A percentile compares a stretch with the other conserved stretches of the same genome.
phyloP scores from a whole-genome alignment of 2,888 invertebrate genomes.

The Cristatella mucedo region DNA sequence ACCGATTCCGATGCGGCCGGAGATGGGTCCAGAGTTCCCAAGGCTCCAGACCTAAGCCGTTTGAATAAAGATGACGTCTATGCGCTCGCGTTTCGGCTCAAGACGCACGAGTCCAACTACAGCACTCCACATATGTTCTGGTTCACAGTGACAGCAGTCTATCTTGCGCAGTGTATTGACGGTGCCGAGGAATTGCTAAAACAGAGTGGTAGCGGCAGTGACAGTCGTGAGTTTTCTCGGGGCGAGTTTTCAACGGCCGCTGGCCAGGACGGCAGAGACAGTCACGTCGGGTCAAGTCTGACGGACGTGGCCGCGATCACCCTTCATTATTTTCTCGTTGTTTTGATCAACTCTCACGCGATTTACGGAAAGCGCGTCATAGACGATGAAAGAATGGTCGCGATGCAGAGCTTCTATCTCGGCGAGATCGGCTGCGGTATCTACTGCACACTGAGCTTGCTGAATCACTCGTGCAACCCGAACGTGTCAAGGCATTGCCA shows the following conservation, averaged over 20 bases:
- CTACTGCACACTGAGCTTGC: conserved; percentile 68
- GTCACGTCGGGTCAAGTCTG: no score
- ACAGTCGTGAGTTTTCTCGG: no score
- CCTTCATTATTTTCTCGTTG: conserved; percentile 59
- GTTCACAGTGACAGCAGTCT: conserved; percentile 44
- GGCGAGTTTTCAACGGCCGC: neutral
- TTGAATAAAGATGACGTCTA: no score
- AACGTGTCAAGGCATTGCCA: conserved; percentile 59
- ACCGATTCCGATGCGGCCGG: neutral
- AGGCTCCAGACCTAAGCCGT: no score
- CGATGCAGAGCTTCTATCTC: conserved; percentile 30
- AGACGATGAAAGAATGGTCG: no score
- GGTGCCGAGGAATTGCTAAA: no score
- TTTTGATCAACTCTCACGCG: conserved; percentile 66
- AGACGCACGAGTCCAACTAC: conserved; percentile 58
- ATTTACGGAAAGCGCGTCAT: conserved; percentile 49
- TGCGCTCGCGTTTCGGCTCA: conserved; percentile 50
- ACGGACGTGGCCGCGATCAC: conserved; percentile 49
- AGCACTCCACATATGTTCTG: conserved; percentile 47
- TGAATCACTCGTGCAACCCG: conserved; percentile 82
- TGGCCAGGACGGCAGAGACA: no score
- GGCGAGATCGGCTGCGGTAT: conserved; percentile 59
- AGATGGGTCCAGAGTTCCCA: no score
- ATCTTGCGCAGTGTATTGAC: conserved; percentile 15
- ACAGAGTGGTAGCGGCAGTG: no score